These are phyloP conservation scores for Malacosoma neustria DNA, from an alignment of 2,888 invertebrate species.

Conservation along the genomic window DNA sequence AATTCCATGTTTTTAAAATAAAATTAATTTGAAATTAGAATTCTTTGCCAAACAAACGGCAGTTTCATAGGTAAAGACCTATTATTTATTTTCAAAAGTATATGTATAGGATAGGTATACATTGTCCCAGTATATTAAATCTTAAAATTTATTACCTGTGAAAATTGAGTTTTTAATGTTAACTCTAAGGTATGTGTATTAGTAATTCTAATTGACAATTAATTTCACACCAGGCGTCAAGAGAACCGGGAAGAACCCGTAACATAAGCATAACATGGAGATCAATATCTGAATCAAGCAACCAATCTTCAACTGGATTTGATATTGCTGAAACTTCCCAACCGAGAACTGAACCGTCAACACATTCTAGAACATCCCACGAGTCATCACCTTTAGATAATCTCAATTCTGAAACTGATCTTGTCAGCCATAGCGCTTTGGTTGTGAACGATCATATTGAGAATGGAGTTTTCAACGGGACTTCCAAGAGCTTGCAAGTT, in stretches of 20 bases:
- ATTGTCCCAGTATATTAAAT: no score
- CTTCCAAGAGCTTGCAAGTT: conserved; percentile 33
- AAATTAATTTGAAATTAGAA: no score
- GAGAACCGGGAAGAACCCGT: conserved; percentile 43
- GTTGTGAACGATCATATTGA: conserved; percentile 26
- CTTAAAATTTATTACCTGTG: no score
- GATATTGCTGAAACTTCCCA: conserved; percentile 13
- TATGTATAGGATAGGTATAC: no score
- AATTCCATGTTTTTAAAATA: no score
- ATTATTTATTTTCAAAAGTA: no score
- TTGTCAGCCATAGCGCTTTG: conserved; percentile 28
- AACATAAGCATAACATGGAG: conserved; percentile 69
- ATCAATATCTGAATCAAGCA: conserved; percentile 64
- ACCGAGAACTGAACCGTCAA: not conserved
- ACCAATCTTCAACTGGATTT: conserved; percentile 57
- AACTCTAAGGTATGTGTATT: no score
- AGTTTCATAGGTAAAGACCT: no score
- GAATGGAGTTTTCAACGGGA: conserved; percentile 26
- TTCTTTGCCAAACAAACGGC: no score
- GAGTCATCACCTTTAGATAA: conserved; percentile 31
- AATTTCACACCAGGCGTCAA: conserved; percentile 29
- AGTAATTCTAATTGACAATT: not conserved
- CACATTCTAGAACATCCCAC: conserved; percentile 12
- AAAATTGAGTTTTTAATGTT: no score
- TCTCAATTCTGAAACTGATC: conserved; percentile 27